Percentiles rank a stretch among this genome's conserved stretches.
phyloP scores from a whole-genome alignment of 2,797 vertebrate species.

The Lacerta bilineata region DNA sequence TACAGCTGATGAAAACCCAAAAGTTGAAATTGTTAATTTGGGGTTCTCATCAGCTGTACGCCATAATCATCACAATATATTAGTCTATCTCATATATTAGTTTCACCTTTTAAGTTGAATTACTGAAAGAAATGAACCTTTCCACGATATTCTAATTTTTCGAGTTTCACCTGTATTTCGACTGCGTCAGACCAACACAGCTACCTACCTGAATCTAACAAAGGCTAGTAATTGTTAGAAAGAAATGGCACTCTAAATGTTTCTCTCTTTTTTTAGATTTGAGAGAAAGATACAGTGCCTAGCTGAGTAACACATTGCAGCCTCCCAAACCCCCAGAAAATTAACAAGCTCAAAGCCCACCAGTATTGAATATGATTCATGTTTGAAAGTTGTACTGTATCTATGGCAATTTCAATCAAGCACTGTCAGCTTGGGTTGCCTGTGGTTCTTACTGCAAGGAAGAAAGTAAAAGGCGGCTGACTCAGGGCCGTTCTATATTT shows the following conservation, averaged over 20 bases:
- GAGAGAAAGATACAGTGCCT: background rate
- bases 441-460: background rate
- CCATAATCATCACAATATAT: too few species aligned
- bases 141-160: too few species aligned
- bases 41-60: too few species aligned
- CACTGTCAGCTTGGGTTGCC: background rate
- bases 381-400: background rate
- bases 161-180: too few species aligned
- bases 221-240: background rate
- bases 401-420: background rate
- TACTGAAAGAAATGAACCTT: too few species aligned
- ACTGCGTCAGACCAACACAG: too few species aligned
- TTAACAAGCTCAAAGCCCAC: background rate
- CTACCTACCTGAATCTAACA: too few species aligned
- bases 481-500: background rate
- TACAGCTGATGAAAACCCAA: too few species aligned
- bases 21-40: too few species aligned
- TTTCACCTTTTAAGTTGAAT: too few species aligned
- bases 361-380: background rate
- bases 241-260: background rate
- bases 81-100: too few species aligned
- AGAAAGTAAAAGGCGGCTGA: background rate
- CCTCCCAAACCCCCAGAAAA: background rate
- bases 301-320: background rate
- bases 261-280: background rate